Percentiles rank a stretch among this genome's conserved stretches.
These are phyloP conservation scores for Drusus annulatus DNA, from an alignment of 1,140 invertebrate genomes.

Conservation along the genomic window DNA sequence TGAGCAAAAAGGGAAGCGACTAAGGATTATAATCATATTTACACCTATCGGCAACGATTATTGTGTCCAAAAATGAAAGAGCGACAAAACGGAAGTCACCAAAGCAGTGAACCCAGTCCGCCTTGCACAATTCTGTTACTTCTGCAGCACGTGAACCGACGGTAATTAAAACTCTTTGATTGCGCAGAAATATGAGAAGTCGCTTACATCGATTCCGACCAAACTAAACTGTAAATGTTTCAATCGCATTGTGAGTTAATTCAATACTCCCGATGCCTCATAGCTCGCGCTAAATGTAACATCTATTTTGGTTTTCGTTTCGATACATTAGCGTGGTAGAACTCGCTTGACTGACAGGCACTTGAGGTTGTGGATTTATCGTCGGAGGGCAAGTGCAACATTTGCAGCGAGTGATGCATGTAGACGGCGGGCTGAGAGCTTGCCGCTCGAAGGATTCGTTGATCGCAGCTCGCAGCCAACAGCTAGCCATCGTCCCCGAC, in stretches of 20 bases:
- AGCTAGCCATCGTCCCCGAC: constrained; percentile 30
- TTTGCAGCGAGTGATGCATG: constrained; percentile 1
- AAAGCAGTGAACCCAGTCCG: constrained; percentile 19
- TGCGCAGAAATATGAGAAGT: background rate
- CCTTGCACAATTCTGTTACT: constrained; percentile 5
- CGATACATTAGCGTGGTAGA: background rate
- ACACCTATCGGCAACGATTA: constrained; percentile 27
- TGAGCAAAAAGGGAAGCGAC: constrained; percentile 29
- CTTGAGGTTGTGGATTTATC: constrained; percentile 15
- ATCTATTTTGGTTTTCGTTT: background rate
- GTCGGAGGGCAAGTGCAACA: constrained; percentile 24
- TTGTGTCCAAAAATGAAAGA: constrained; percentile 35
- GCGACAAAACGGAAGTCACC: constrained; percentile 33
- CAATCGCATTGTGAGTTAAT: too few relatives aligned
- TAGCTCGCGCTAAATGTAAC: background rate
- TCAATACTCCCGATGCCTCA: too few relatives aligned
- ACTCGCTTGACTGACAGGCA: background rate
- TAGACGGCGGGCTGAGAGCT: too few relatives aligned
- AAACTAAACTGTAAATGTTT: too few relatives aligned
- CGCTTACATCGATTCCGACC: background rate
- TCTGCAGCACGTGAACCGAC: background rate
- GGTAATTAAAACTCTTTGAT: constrained; percentile 12
- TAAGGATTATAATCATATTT: constrained; percentile 25
- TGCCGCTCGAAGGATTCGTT: too few relatives aligned
- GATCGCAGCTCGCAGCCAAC: too few relatives aligned